phyloP scores from a whole-genome alignment of 2,888 invertebrate genomes.

The Eurytoma adleriae region DNA sequence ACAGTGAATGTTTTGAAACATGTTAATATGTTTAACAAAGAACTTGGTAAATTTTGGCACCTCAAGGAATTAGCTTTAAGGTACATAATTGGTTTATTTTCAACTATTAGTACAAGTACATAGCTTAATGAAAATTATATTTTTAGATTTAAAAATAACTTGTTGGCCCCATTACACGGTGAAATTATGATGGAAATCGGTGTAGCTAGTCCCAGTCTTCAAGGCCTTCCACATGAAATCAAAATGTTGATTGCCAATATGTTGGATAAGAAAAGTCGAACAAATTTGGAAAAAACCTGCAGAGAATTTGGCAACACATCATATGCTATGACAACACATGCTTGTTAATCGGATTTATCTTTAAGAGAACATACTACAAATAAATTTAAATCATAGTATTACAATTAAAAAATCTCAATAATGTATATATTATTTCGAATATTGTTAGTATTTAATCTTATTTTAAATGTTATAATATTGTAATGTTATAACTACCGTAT shows the following conservation, averaged over 20 bases:
- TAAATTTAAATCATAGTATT: too few species aligned
- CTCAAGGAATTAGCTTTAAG: slow-evolving; percentile 52
- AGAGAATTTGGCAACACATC: background rate
- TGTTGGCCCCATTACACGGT: slow-evolving; percentile 79
- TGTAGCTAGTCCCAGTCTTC: slow-evolving; percentile 68
- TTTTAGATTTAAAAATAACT: slow-evolving; percentile 79
- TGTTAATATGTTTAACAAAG: slow-evolving; percentile 46
- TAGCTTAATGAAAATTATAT: slow-evolving; percentile 29
- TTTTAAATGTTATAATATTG: too few species aligned
- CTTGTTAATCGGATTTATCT: background rate
- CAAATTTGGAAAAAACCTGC: slow-evolving; percentile 41
- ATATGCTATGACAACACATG: too few species aligned
- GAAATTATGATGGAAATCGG: slow-evolving; percentile 77
- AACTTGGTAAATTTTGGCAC: slow-evolving; percentile 53
- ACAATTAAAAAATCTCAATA: too few species aligned
- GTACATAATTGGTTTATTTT: slow-evolving; percentile 23
- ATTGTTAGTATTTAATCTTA: too few species aligned
- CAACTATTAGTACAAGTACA: background rate
- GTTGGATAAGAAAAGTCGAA: slow-evolving; percentile 36
- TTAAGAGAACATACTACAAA: too few species aligned
- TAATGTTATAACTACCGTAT: too few species aligned
- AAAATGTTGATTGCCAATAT: slow-evolving; percentile 51
- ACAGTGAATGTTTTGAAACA: slow-evolving; percentile 49
- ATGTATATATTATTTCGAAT: too few species aligned
- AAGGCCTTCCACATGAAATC: slow-evolving; percentile 74